Evolutionary conservation across 2,113 vertebrate species (phyloP).

Genomic region (Lota lota): DNA sequence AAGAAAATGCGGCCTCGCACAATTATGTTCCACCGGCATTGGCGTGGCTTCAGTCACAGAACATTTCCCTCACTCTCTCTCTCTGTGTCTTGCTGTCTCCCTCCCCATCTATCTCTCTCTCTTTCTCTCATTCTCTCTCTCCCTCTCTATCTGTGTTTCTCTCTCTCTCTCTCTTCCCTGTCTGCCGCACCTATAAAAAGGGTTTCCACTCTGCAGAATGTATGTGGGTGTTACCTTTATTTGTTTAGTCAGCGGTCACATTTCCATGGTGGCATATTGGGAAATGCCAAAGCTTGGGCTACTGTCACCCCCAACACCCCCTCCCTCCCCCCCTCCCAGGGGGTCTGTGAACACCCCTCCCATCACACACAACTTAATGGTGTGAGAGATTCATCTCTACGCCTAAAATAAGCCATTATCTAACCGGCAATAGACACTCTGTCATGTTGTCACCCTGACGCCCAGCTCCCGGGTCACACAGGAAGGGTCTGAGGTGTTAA

Average conservation of each 20-base stretch:
- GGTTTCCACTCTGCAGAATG: constrained; percentile 3
- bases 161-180: neutral
- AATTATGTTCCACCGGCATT: constrained; percentile 4
- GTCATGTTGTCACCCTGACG: constrained; percentile 49
- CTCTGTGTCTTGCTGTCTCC: too few relatives aligned
- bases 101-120: too few relatives aligned
- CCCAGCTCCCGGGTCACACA: neutral
- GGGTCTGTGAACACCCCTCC: constrained; percentile 29
- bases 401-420: constrained; percentile 57
- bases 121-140: too few relatives aligned
- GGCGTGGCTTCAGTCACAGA: too few relatives aligned
- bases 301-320: constrained; percentile 38
- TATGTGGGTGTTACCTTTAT: constrained; percentile 8
- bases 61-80: too few relatives aligned
- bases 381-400: constrained; percentile 49
- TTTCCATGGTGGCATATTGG: constrained; percentile 6
- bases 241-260: constrained; percentile 29
- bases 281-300: constrained; percentile 37
- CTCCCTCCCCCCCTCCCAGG: constrained; percentile 33
- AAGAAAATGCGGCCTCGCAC: constrained; percentile 8
- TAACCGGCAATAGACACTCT: constrained; percentile 41
- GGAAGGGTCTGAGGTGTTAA: too few relatives aligned
- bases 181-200: constrained; percentile 8
- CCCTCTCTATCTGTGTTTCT: neutral
- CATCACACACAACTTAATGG: constrained; percentile 51